Evolutionary conservation across 2,888 invertebrate species (phyloP), one percentile per base, ranked within the genome.

Genomic region (Iphiclides podalirius): DNA sequence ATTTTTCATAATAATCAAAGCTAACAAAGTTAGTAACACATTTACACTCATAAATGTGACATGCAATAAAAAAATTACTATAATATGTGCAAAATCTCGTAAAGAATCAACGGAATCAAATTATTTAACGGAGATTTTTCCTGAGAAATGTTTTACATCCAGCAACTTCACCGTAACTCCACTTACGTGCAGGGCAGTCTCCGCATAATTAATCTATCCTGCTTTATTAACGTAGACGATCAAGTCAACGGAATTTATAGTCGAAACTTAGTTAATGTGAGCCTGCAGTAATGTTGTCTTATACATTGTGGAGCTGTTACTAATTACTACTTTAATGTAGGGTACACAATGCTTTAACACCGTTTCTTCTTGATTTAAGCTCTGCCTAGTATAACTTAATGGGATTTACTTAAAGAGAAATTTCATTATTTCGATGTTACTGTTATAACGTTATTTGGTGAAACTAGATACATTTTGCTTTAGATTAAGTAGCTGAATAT

Each of bases 301-400:
- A 57, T 57, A 57, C 57, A 53, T 54, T 52, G 50, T 35, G 43
- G 39, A 51, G 40, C 51, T 50, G 50, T 52, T 57, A 56, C 64
- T 67, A 70, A 69, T 67, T 67, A 69, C 67, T 68, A 67, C 56
- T 67, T 69, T 69, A 67, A 64, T 66, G 63, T 66, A 48, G 59
- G 63, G 60, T 63, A 60, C 57, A 57, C 59, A 52, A 52, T 48
- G 49, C 60, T 61, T 52, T 55, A 48, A 42, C 43, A 44, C 43
- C 34, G 44, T 49, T 45, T 40, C 40, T 52, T 47, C 52, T 43
- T 47, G 44, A 51, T 43, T 44, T 33, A 44, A 39, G 44, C 39
- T 34, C 33, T 39, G 34, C 14, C 38, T 16, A 33, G 39, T 16
- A 48, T 38, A 13, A 35, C 44, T 41, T 51, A 46, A 51, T 46